phyloP scores from a whole-genome alignment of 2,888 invertebrate species.

The Perithous albicinctus region DNA sequence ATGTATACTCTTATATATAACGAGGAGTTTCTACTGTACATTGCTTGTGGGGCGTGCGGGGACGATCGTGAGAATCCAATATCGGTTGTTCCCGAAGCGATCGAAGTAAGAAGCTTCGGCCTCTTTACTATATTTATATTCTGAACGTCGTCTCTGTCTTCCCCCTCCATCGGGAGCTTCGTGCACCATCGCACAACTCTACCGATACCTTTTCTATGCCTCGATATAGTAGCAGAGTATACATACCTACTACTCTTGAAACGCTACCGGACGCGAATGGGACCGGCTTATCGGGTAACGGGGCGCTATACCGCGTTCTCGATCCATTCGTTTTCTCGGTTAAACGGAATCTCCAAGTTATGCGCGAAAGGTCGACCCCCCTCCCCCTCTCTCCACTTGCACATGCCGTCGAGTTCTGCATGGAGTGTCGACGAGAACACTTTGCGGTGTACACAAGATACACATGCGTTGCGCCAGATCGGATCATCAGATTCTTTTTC shows the following conservation, averaged over 20 bases:
- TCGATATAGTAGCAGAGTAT: conserved; percentile 41
- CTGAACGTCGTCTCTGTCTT: conserved; percentile 60
- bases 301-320: conserved; percentile 77
- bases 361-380: conserved; percentile 71
- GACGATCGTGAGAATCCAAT: conserved; percentile 68
- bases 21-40: conserved; percentile 36
- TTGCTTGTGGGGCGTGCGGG: conserved; percentile 16
- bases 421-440: conserved; percentile 28
- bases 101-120: conserved; percentile 58
- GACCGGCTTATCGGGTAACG: conserved; percentile 83
- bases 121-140: conserved; percentile 66
- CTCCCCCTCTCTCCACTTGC: not conserved
- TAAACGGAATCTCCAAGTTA: conserved; percentile 82
- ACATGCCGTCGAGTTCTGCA: conserved; percentile 40
- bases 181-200: conserved; percentile 24
- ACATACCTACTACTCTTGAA: conserved; percentile 68
- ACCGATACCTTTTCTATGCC: conserved; percentile 31
- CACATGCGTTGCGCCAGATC: conserved; percentile 3
- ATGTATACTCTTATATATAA: conserved; percentile 15
- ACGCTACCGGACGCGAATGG: conserved; percentile 80
- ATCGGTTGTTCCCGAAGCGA: conserved; percentile 61
- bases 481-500: not conserved
- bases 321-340: conserved; percentile 81
- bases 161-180: conserved; percentile 18
- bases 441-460: conserved; percentile 3